These are phyloP conservation scores for Drosophila jambulina DNA, from an alignment of 1,140 invertebrate genomes.

Conservation along the genomic window DNA sequence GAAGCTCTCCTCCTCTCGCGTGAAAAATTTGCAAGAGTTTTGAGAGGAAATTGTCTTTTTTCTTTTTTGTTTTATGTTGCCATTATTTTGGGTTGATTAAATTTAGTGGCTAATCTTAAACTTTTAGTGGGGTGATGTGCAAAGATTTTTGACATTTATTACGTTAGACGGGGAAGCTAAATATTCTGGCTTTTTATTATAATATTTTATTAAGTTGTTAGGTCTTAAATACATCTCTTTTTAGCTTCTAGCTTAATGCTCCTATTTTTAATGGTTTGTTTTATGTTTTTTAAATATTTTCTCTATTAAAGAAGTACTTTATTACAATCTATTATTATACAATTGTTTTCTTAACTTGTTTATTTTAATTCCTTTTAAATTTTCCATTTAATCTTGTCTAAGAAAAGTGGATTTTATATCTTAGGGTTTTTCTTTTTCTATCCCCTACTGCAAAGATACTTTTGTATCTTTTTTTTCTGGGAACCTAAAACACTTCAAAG, in stretches of 20 bases:
- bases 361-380: neutral
- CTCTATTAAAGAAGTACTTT: neutral
- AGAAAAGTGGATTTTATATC: neutral
- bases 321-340: neutral
- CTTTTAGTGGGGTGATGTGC: neutral
- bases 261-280: no score
- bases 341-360: neutral
- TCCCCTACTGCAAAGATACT: neutral
- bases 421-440: neutral
- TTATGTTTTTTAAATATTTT: neutral
- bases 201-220: neutral
- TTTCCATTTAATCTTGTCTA: neutral
- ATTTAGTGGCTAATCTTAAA: neutral
- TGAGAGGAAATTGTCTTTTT: neutral
- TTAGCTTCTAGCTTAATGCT: neutral
- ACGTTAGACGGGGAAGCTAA: no score
- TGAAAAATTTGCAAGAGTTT: neutral
- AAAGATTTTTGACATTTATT: neutral
- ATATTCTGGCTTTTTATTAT: neutral
- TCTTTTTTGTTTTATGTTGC: neutral
- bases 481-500: conserved; percentile 43
- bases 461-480: neutral
- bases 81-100: neutral
- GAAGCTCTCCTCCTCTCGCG: neutral
- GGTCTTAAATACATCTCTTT: neutral